phyloP scores from a whole-genome alignment of 1,140 invertebrate genomes.

The Leptestheria dahalacensis region DNA sequence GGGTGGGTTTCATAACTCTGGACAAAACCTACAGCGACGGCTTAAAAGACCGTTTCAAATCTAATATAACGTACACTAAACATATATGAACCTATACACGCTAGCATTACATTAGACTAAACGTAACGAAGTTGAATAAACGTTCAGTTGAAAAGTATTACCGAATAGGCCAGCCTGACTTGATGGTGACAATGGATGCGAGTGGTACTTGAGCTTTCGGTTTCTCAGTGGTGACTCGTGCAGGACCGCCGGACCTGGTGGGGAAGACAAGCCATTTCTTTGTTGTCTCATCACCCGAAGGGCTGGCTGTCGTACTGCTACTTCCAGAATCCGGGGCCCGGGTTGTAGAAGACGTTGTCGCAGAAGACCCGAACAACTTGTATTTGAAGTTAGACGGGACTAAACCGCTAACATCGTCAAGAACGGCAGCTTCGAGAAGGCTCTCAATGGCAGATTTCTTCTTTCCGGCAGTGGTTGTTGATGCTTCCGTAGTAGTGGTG shows the following conservation, averaged over 20 bases:
- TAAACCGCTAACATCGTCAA: conserved; percentile 7
- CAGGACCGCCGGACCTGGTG: conserved; percentile 23
- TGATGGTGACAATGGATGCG: conserved; percentile 6
- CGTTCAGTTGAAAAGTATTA: no score
- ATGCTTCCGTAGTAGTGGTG: not conserved
- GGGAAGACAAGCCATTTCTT: conserved; percentile 22
- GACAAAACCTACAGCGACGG: no score
- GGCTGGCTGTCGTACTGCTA: conserved; percentile 24
- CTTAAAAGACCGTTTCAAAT: no score
- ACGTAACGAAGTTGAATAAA: no score
- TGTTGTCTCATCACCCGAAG: conserved; percentile 22
- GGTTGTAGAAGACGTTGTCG: conserved; percentile 4
- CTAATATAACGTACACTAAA: no score
- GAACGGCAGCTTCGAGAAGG: conserved; percentile 1
- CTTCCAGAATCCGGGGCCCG: conserved; percentile 18
- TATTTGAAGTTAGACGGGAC: conserved; percentile 10
- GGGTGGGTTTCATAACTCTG: no score
- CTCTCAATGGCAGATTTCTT: not conserved
- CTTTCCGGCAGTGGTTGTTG: not conserved
- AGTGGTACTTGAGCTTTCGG: conserved; percentile 22
- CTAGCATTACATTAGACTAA: no score
- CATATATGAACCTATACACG: no score
- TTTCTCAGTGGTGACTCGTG: conserved; percentile 24
- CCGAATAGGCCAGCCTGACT: conserved; percentile 13
- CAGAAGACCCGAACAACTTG: not conserved